Conservation (phyloP, 1,140 invertebrate genomes). For the Zaprionus lachaisei region DNA sequence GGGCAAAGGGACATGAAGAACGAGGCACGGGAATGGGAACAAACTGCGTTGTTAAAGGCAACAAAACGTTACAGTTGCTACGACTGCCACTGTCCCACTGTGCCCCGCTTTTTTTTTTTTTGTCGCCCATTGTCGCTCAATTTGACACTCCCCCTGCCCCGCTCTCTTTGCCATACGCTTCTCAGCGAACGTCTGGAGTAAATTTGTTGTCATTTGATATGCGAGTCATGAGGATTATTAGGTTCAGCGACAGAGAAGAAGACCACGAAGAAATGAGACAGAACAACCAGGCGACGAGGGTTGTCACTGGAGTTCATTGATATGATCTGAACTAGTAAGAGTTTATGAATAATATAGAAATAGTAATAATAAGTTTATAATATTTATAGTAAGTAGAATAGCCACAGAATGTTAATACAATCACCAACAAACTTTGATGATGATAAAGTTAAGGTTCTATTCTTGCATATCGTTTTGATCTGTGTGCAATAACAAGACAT, state of each 20-base stretch:
- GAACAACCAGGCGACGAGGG: constrained; percentile 60
- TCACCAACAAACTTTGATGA: no score
- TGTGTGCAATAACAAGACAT: no score
- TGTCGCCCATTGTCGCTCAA: constrained; percentile 78
- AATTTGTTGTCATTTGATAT: constrained; percentile 83
- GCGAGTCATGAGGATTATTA: constrained; percentile 83
- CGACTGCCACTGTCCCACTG: constrained; percentile 76
- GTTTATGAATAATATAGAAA: background rate
- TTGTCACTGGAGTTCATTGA: background rate
- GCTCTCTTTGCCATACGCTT: background rate
- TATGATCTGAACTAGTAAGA: background rate
- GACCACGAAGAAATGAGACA: constrained; percentile 11
- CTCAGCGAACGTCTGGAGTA: constrained; percentile 65
- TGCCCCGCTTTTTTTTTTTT: constrained; percentile 65
- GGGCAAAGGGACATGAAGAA: constrained; percentile 4
- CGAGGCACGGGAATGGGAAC: background rate
- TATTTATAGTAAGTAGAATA: no score
- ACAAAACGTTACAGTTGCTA: constrained; percentile 79
- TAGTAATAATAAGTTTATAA: no score
- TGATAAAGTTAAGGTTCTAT: no score
- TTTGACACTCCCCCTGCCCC: constrained; percentile 65
- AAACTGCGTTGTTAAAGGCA: constrained; percentile 54
- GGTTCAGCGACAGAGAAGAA: constrained; percentile 61
- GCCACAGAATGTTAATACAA: background rate
- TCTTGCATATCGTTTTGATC: no score